Evolutionary conservation across 2,888 invertebrate species (phyloP), one percentile per base, ranked within the genome.

Genomic region (Orchesella flavescens): DNA sequence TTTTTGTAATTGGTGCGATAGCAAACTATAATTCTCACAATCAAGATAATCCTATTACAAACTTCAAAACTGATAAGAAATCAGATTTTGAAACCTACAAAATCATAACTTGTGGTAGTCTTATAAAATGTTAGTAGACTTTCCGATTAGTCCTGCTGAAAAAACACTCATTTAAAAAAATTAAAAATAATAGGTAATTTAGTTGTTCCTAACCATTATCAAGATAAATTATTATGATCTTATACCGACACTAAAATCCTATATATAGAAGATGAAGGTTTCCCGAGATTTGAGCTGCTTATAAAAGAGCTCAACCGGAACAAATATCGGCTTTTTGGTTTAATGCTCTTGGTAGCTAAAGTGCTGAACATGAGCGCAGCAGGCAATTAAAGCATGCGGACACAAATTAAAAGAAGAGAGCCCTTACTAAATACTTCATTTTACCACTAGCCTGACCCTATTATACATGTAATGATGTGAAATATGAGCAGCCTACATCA

Each of bases 371-470:
- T 53, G 23, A 21, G 17, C 44, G 63, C 53, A 43, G 57, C 19
- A 72, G 71, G 66, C 65, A 79, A 79, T 79, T 79, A 79, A 79
- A 79, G 55, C 79, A 65, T 80, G 46, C 46, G 73, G 80, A 65
- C 65, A 73, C 66, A 43, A 72, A 73, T 73, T 72, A 80, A 19
- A 63, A n/a, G 17, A 71, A 19, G 46, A 65, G 44, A 21, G 2
- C 12, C 17, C 44, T 72, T 71, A 71, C 55, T 63, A 78, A 71
- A 78, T 43, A 34, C n/a, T 15, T 34, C 53, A 17, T 21, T 71
- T 78, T 78, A 71, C 65, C 72, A 53, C 63, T 53, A 17, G 17
- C 34, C 46, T 78, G 69, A 78, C 72, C 78, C 71, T 78, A 34
- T 61, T 78, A 24, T 34, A 24, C 9, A 72, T 68, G 21, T 49